A percentile compares a stretch with the other conserved stretches of the same genome.
Conservation (phyloP, 2,888 invertebrate species). For the Lutraria lutraria region DNA sequence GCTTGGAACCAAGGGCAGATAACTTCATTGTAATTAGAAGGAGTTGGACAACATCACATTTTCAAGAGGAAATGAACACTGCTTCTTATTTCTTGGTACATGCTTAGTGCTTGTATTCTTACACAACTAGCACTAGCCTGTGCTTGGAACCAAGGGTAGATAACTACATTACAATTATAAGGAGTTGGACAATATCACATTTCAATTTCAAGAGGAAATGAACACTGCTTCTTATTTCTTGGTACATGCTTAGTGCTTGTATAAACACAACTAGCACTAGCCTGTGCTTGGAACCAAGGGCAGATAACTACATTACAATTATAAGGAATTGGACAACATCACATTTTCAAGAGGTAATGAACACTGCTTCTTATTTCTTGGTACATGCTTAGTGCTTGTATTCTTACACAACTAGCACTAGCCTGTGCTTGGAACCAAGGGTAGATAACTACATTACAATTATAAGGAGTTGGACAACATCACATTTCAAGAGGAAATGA, state of each 20-base stretch:
- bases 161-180: constrained; percentile 16
- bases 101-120: constrained; percentile 22
- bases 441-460: constrained; percentile 22
- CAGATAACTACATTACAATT: constrained; percentile 20
- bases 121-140: constrained; percentile 35
- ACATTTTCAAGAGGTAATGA: neutral
- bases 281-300: constrained; percentile 28
- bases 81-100: constrained; percentile 29
- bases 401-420: constrained; percentile 34
- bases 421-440: constrained; percentile 36
- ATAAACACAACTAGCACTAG: constrained; percentile 38
- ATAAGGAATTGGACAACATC: neutral
- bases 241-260: constrained; percentile 43
- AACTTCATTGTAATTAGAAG: constrained; percentile 1
- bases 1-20: constrained; percentile 30
- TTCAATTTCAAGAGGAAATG: neutral
- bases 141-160: constrained; percentile 30
- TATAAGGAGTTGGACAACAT: neutral
- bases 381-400: constrained; percentile 42
- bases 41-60: neutral
- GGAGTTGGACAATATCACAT: neutral
- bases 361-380: constrained; percentile 34
- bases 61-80: neutral
- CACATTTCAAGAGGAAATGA: neutral
- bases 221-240: constrained; percentile 32